Base-by-base conservation (phyloP, 2,888 invertebrate genomes). In the Eupithecia dodoneata region DNA sequence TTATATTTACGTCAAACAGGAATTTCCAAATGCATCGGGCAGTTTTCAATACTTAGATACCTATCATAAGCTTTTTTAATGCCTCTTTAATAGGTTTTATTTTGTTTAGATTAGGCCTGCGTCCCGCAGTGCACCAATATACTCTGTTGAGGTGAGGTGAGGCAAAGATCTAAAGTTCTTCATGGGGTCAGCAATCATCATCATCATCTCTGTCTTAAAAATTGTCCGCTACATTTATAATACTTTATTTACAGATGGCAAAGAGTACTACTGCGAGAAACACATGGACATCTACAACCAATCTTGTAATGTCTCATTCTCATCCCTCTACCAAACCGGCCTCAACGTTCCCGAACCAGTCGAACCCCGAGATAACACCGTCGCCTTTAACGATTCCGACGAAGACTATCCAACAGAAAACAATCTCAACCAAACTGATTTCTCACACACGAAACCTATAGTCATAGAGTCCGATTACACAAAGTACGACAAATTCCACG, bases 241-340 rank as follows among this genome's bases (percentile, higher is more conserved):
- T n/a, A 3, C 12, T 70, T 42, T 47, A 9, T 67, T 73, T 72
- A 15, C 88, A 95, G 95, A 95, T 79, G 95, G 93, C 9, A 93
- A 93, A 83, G 95, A 95, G 81, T 95, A 95, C 81, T 92, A 89
- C 83, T 95, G 95, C 81, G 95, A 95, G 78, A 95, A 95, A 84
- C 95, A 95, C 72, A 77, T 80, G 84, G 93, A 95, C 81, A 87
- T 92, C 52, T 94, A 93, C 85, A 94, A 93, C 79, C 91, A 93
- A 67, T 94, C 93, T 0, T 92, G 91, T 83, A 93, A 90, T 81
- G 92, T 94, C 0, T 95, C 95, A 0, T 92, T 92, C 82, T 91
- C 94, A 0, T 95, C 95, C 0, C 87, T 95, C 10, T 94, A 92
- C 80, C 93, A 94, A 76, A 88, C 92, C 80, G 94, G 93, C 47